A percentile compares a stretch with the other conserved stretches of the same genome.
phyloP scores from a whole-genome alignment of 2,113 vertebrate species.

The Saguinus midas region DNA sequence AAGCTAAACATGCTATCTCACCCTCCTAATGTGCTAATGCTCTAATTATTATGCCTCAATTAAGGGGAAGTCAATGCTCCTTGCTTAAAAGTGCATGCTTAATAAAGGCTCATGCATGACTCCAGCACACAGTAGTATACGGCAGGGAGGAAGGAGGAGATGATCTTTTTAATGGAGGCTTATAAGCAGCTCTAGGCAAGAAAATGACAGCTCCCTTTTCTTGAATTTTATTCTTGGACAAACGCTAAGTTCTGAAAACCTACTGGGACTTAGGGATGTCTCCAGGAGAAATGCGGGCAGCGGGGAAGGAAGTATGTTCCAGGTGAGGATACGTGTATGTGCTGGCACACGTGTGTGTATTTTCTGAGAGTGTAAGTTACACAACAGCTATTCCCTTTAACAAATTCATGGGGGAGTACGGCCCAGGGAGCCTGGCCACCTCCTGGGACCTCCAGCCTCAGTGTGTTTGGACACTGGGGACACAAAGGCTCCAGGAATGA shows the following conservation, averaged over 20 bases:
- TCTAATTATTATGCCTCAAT: slow-evolving; percentile 91
- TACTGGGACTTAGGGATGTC: neutral
- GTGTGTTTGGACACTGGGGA: neutral
- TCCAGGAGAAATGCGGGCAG: neutral
- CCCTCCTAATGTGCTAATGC: slow-evolving; percentile 89
- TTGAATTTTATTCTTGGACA: slow-evolving; percentile 68
- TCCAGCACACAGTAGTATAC: slow-evolving; percentile 26
- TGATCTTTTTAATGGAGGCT: slow-evolving; percentile 69
- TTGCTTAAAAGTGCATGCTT: slow-evolving; percentile 83
- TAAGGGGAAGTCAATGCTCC: slow-evolving; percentile 85
- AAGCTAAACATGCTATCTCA: slow-evolving; percentile 89
- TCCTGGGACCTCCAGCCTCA: neutral
- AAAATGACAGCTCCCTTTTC: slow-evolving; percentile 58
- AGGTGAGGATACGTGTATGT: neutral
- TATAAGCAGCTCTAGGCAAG: slow-evolving; percentile 59
- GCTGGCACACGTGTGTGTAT: neutral
- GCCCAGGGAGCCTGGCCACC: rapidly evolving
- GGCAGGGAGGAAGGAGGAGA: neutral
- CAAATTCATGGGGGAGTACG: neutral
- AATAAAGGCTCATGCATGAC: slow-evolving; percentile 76
- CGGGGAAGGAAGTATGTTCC: neutral
- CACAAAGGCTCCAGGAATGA: neutral
- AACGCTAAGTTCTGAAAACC: slow-evolving; percentile 42
- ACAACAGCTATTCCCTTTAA: neutral
- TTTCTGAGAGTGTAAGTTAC: neutral